Evolutionary conservation across 2,888 invertebrate species (phyloP), one percentile per base, ranked within the genome.

Genomic region (Hemicrepidius hirtus): DNA sequence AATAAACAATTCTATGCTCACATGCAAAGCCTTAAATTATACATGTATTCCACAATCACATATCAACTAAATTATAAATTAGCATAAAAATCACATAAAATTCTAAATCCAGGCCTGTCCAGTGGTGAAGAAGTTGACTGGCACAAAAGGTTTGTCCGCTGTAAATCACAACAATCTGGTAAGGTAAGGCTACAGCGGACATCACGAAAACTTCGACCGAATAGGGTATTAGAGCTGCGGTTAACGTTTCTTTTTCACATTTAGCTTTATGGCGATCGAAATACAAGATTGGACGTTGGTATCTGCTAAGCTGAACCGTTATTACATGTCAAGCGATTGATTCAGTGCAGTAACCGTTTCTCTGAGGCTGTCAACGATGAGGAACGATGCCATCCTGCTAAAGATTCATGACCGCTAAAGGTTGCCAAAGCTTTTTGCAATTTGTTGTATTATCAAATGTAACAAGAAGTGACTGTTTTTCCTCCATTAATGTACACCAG

Each of bases 1-100:
- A 71, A 66, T 50, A 66, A 67, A 72, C 44, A 72, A 72, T 49
- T 40, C 60, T 35, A 66, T 53, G 62, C 63, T 46, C 67, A 46
- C 67, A 72, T 62, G 55, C 63, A 35, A 73, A 55, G 70, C 67
- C 53, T 73, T 72, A 75, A 75, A 71, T 72, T 75, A 75, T 69
- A 69, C 18, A 68, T 24, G 62, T 71, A 73, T 68, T 68, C 69
- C 41, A 66, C 72, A 80, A 80, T 80, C 79, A 80, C 78, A 78
- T 73, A 80, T 80, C 79, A 77, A 79, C 75, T 79, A 83, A 84
- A 85, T 84, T 84, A 83, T 79, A 79, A 82, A 86, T 86, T 85
- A 85, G 84, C 86, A 86, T 86, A 86, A 86, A 86, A 84, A 86
- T 84, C 85, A 84, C 84, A 86, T 86, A 86, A 85, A 86, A 84